phyloP scores from a whole-genome alignment of 1,140 invertebrate genomes.

The Trichomalopsis sarcophagae region DNA sequence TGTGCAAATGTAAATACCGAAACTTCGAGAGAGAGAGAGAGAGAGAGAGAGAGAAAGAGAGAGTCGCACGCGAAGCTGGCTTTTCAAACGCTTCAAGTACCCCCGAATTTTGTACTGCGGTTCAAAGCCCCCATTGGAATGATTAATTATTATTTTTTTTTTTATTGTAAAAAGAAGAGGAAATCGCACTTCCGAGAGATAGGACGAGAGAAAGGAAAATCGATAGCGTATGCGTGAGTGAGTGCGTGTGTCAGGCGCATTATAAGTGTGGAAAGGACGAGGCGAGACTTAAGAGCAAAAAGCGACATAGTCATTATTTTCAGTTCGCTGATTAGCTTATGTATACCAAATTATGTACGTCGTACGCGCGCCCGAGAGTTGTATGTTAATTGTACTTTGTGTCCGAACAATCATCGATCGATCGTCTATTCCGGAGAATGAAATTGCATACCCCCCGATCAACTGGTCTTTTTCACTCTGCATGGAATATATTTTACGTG shows the following conservation, averaged over 20 bases:
- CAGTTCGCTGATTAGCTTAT: slow-evolving; percentile 54
- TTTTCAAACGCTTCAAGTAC: slow-evolving; percentile 45
- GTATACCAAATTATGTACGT: slow-evolving; percentile 47
- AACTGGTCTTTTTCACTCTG: slow-evolving; percentile 34
- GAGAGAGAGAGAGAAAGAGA: not conserved
- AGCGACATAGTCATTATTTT: slow-evolving; percentile 52
- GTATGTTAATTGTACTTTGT: slow-evolving; percentile 12
- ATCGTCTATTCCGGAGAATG: slow-evolving; percentile 26
- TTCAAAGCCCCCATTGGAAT: too few relatives aligned
- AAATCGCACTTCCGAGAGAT: slow-evolving; percentile 19
- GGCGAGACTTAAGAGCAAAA: slow-evolving; percentile 52
- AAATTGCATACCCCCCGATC: slow-evolving; percentile 23
- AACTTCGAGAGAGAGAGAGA: not conserved
- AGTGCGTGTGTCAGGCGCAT: slow-evolving; percentile 38
- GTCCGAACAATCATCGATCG: slow-evolving; percentile 46
- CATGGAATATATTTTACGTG: not conserved
- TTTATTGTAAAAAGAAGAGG: slow-evolving; percentile 22
- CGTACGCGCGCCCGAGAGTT: slow-evolving; percentile 31
- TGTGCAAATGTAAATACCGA: slow-evolving; percentile 52
- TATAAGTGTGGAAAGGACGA: slow-evolving; percentile 37
- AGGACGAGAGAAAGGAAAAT: slow-evolving; percentile 43
- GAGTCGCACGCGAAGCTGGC: slow-evolving; percentile 32
- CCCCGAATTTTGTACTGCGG: slow-evolving; percentile 23
- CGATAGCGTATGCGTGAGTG: slow-evolving; percentile 21
- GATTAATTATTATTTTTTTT: slow-evolving; percentile 14